Percentiles rank a stretch among this genome's conserved stretches.
Evolutionary conservation across 2,888 invertebrate genomes (phyloP).

Genomic region (Parochlus steinenii): DNA sequence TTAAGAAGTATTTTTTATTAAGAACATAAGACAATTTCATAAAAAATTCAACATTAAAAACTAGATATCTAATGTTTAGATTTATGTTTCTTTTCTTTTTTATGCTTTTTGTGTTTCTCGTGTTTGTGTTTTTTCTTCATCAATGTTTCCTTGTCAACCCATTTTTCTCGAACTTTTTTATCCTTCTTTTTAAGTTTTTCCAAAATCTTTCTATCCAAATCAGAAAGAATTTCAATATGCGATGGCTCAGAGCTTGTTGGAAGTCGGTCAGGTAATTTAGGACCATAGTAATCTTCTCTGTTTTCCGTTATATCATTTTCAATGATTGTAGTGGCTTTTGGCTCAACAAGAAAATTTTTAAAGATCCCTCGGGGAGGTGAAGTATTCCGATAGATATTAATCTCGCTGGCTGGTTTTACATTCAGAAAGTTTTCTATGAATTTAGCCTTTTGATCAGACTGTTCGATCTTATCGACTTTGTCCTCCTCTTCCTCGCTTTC

Average conservation of each 20-base stretch:
- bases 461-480: slow-evolving; percentile 20
- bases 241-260: neutral
- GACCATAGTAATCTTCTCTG: slow-evolving; percentile 14
- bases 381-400: slow-evolving; percentile 42
- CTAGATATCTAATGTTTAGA: slow-evolving; percentile 14
- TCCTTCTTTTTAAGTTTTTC: slow-evolving; percentile 13
- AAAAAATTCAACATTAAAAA: neutral
- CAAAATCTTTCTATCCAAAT: slow-evolving; percentile 13
- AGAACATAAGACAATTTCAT: no score
- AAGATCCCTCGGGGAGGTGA: slow-evolving; percentile 59
- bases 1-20: no score
- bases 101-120: slow-evolving; percentile 13
- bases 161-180: slow-evolving; percentile 17
- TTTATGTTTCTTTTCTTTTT: slow-evolving; percentile 16
- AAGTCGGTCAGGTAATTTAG: slow-evolving; percentile 3
- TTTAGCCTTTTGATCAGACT: slow-evolving; percentile 14
- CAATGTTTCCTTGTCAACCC: slow-evolving; percentile 18
- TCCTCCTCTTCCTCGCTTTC: slow-evolving; percentile 56
- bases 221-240: neutral
- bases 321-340: neutral
- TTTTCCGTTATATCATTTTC: slow-evolving; percentile 15
- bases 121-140: slow-evolving; percentile 13
- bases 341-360: slow-evolving; percentile 28
- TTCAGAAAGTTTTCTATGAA: slow-evolving; percentile 10
- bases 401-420: slow-evolving; percentile 27